phyloP scores from a whole-genome alignment of 1,140 invertebrate species.

The Phenacoccus solenopsis region DNA sequence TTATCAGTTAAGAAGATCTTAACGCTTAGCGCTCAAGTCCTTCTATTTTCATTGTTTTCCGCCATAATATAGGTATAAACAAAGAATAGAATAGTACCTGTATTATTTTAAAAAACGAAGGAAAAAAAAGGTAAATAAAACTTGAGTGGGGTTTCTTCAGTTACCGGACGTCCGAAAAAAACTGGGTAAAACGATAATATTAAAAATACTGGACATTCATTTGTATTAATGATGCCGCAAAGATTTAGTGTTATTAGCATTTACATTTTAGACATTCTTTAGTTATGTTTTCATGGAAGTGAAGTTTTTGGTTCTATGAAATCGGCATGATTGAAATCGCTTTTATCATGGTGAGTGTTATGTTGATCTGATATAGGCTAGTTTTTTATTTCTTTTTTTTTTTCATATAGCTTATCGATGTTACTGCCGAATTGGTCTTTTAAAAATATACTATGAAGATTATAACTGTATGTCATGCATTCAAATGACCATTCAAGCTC shows the following conservation, averaged over 20 bases:
- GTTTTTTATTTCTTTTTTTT: too few relatives aligned
- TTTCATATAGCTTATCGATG: too few relatives aligned
- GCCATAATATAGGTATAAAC: not conserved
- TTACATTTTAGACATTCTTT: too few relatives aligned
- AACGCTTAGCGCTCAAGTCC: not conserved
- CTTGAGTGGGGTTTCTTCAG: not conserved
- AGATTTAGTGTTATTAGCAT: not conserved
- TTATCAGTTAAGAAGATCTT: not conserved
- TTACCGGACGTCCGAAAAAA: not conserved
- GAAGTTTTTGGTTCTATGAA: too few relatives aligned
- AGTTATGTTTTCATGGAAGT: too few relatives aligned
- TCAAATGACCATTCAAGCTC: too few relatives aligned
- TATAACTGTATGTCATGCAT: too few relatives aligned
- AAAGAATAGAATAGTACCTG: not conserved
- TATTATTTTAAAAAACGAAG: not conserved
- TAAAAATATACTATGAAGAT: too few relatives aligned
- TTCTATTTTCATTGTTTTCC: slow-evolving; percentile 2
- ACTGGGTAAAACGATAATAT: not conserved
- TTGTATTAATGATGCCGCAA: not conserved
- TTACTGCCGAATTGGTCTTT: too few relatives aligned
- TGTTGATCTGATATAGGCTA: too few relatives aligned
- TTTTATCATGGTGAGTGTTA: too few relatives aligned
- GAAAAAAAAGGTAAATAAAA: not conserved
- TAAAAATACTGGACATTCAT: not conserved
- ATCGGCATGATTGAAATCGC: too few relatives aligned